These are phyloP conservation scores for Halcyon smyrnensis DNA, from an alignment of 2,797 vertebrate species.

Conservation along the genomic window DNA sequence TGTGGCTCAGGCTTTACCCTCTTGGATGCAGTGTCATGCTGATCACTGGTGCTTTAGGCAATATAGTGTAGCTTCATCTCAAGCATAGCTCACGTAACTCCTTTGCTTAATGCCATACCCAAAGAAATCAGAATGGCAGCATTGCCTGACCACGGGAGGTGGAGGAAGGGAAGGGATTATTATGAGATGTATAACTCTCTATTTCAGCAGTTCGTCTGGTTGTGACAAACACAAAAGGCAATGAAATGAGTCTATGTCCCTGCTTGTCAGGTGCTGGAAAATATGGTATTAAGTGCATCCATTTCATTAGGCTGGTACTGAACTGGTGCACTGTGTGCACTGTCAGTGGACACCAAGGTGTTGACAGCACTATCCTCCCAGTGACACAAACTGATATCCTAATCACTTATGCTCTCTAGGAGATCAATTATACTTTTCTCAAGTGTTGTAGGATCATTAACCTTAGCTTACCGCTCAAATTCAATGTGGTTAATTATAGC, in stretches of 20 bases:
- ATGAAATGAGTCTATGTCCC: neutral
- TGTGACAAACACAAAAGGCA: neutral
- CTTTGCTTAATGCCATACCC: neutral
- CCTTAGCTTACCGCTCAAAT: constrained; percentile 52
- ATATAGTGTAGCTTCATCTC: neutral
- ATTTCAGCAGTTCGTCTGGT: neutral
- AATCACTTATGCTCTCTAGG: constrained; percentile 24
- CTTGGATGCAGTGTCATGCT: fast-evolving
- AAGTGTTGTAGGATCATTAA: constrained; percentile 59
- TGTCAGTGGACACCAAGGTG: constrained; percentile 1
- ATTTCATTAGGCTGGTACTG: neutral
- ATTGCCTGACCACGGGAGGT: neutral
- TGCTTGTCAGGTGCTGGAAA: neutral
- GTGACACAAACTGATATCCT: constrained; percentile 40
- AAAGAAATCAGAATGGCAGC: neutral
- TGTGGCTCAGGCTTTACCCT: neutral
- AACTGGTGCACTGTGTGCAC: neutral
- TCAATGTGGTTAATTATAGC: constrained; percentile 27
- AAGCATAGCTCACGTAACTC: neutral
- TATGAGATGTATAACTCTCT: neutral
- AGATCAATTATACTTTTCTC: constrained; percentile 55
- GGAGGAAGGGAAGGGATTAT: neutral
- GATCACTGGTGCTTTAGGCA: neutral
- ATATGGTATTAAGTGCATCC: neutral
- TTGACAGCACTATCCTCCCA: constrained; percentile 5